Evolutionary conservation across 2,888 invertebrate species (phyloP).

Genomic region (Cheilosia variabilis): DNA sequence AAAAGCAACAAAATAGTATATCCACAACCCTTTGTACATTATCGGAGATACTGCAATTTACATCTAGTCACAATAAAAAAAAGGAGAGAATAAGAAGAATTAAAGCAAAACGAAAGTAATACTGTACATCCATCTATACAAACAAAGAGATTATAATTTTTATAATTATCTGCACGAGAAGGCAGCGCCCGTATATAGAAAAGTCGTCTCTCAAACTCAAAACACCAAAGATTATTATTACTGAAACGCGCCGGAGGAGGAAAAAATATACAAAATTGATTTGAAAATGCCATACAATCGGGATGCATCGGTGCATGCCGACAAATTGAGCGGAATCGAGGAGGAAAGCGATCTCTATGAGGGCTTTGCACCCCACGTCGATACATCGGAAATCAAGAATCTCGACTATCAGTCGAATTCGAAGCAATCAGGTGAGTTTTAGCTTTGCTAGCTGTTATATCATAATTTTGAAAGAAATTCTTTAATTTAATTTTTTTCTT

Average conservation of each 20-base stretch:
- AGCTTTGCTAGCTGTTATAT: background rate
- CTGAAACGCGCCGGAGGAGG: slow-evolving; percentile 4
- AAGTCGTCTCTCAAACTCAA: slow-evolving; percentile 37
- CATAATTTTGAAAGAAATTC: background rate
- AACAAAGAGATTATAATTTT: slow-evolving; percentile 35
- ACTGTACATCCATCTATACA: slow-evolving; percentile 41
- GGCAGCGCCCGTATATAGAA: background rate
- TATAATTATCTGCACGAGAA: slow-evolving; percentile 22
- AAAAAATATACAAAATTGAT: slow-evolving; percentile 39
- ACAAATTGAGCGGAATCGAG: slow-evolving; percentile 90
- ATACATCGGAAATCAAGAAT: slow-evolving; percentile 89
- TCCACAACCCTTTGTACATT: slow-evolving; percentile 7
- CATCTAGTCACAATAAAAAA: slow-evolving; percentile 57
- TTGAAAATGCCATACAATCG: slow-evolving; percentile 83
- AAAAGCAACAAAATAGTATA: slow-evolving; percentile 38
- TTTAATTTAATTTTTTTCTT: background rate
- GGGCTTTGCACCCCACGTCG: slow-evolving; percentile 92
- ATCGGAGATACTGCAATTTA: slow-evolving; percentile 61
- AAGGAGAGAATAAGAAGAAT: background rate
- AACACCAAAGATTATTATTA: slow-evolving; percentile 67
- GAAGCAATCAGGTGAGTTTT: slow-evolving; percentile 81
- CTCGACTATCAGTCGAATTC: slow-evolving; percentile 82
- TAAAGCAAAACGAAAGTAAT: slow-evolving; percentile 30
- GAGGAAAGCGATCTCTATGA: slow-evolving; percentile 91
- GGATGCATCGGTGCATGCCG: slow-evolving; percentile 84